These are phyloP conservation scores for Maccullochella peelii DNA, from an alignment of 2,113 vertebrate species.

Conservation along the genomic window DNA sequence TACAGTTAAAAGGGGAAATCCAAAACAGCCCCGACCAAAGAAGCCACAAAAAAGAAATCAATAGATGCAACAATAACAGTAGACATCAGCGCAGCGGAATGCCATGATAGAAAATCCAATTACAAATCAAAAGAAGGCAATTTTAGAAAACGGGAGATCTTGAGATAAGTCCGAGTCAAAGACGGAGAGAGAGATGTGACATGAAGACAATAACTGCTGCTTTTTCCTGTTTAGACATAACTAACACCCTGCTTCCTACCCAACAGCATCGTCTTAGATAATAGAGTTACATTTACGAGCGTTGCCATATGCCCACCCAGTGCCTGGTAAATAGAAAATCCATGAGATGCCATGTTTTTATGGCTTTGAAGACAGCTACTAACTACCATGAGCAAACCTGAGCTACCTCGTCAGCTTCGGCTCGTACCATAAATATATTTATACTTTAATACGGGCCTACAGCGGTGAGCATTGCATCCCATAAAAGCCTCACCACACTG, in stretches of 20 bases:
- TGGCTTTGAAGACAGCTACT: conserved; percentile 67
- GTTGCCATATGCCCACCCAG: conserved; percentile 73
- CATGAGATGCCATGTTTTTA: conserved; percentile 76
- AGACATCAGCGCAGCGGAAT: conserved; percentile 66
- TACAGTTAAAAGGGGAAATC: conserved; percentile 50
- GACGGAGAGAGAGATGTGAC: conserved; percentile 57
- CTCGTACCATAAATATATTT: conserved; percentile 72
- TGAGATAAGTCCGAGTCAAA: conserved; percentile 60
- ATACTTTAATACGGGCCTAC: conserved; percentile 72
- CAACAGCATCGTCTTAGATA: conserved; percentile 69
- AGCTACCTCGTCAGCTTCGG: conserved; percentile 57
- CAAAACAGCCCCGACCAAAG: conserved; percentile 63
- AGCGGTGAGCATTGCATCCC: conserved; percentile 60
- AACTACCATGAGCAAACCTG: conserved; percentile 63
- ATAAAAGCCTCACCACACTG: conserved; percentile 62
- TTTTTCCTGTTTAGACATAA: conserved; percentile 64
- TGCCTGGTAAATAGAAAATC: conserved; percentile 79
- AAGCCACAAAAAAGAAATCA: conserved; percentile 70
- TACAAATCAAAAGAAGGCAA: conserved; percentile 73
- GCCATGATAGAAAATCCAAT: conserved; percentile 73
- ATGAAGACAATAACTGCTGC: conserved; percentile 59
- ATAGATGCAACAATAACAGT: conserved; percentile 74
- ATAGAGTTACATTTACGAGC: conserved; percentile 74
- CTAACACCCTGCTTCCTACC: conserved; percentile 63
- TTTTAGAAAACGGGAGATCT: conserved; percentile 72